These are phyloP conservation scores for Esperia sulphurella DNA, from an alignment of 2,888 invertebrate genomes.

Conservation along the genomic window DNA sequence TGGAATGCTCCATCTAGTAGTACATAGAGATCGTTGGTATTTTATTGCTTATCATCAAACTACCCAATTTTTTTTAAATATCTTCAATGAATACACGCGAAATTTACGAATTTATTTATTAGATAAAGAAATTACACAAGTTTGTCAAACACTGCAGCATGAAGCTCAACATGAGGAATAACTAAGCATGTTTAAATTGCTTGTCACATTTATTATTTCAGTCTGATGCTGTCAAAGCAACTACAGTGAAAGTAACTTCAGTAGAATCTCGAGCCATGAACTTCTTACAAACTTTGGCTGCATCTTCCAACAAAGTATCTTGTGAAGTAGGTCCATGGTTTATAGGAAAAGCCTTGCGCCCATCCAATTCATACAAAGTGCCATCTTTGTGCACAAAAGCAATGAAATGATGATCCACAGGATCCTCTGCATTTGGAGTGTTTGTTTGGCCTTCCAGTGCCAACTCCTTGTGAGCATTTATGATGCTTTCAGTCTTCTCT, in stretches of 20 bases:
- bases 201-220: slow-evolving; percentile 37
- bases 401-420: slow-evolving; percentile 93
- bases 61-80: no score
- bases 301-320: slow-evolving; percentile 89
- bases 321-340: slow-evolving; percentile 89
- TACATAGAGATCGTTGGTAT: no score
- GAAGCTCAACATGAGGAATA: slow-evolving; percentile 16
- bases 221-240: slow-evolving; percentile 85
- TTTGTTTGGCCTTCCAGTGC: slow-evolving; percentile 96
- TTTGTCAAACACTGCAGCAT: slow-evolving; percentile 37
- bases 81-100: no score
- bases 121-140: slow-evolving; percentile 31
- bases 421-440: slow-evolving; percentile 87
- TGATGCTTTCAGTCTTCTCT: slow-evolving; percentile 85
- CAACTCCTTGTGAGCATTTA: slow-evolving; percentile 89
- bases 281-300: slow-evolving; percentile 89
- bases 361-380: slow-evolving; percentile 90
- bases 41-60: no score
- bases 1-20: no score
- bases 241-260: slow-evolving; percentile 92
- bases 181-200: slow-evolving; percentile 14
- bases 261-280: slow-evolving; percentile 94
- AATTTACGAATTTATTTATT: no score
- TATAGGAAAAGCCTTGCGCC: slow-evolving; percentile 84
- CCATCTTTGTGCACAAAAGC: slow-evolving; percentile 92